Evolutionary conservation across 2,113 vertebrate species (phyloP).

Genomic region (Malurus elegans): DNA sequence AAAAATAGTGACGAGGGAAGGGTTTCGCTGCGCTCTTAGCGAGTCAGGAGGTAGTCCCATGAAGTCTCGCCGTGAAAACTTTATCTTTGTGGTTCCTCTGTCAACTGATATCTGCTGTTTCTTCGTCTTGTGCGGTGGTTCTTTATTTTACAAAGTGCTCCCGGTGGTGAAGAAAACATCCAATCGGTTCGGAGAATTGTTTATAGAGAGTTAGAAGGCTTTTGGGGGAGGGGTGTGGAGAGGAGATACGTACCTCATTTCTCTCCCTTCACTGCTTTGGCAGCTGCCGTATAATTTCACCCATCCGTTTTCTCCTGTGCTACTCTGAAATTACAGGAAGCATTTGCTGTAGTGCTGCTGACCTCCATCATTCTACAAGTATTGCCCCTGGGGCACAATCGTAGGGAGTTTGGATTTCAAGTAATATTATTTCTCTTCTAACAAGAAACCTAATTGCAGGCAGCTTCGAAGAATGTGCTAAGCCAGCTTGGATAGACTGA

Average conservation of each 20-base stretch:
- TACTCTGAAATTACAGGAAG: slow-evolving; percentile 48
- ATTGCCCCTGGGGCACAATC: slow-evolving; percentile 37
- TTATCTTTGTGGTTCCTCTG: background rate
- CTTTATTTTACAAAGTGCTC: background rate
- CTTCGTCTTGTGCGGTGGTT: background rate
- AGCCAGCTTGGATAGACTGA: background rate
- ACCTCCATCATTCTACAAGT: slow-evolving; percentile 1
- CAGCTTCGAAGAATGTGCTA: background rate
- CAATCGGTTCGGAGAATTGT: background rate
- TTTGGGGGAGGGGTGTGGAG: background rate
- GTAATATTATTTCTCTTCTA: slow-evolving; percentile 18
- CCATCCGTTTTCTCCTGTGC: slow-evolving; percentile 10
- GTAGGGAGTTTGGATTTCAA: slow-evolving; percentile 23
- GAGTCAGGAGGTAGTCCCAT: background rate
- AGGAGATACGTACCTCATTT: background rate
- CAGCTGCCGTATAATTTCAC: slow-evolving; percentile 52
- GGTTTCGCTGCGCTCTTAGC: background rate
- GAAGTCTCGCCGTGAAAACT: background rate
- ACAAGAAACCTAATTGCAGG: slow-evolving; percentile 7
- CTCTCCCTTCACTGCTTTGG: background rate
- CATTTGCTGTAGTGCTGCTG: slow-evolving; percentile 21
- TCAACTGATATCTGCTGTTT: background rate
- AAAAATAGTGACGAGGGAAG: background rate
- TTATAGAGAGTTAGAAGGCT: background rate
- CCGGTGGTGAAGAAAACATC: background rate